These are phyloP conservation scores for Eupithecia pulchellata DNA, from an alignment of 2,888 invertebrate genomes.

Conservation along the genomic window DNA sequence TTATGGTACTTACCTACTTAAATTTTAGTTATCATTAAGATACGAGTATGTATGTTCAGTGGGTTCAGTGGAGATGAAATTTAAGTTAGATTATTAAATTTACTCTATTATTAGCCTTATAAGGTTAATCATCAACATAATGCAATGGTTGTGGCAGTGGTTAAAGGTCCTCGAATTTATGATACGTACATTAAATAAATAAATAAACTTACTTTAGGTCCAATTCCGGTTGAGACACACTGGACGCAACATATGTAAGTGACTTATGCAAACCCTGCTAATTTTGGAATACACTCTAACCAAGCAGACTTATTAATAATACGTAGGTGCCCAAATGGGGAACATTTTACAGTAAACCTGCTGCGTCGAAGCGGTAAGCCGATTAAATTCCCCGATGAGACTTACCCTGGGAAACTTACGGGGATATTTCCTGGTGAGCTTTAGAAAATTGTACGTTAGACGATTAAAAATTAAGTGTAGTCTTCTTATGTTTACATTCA, in stretches of 20 bases:
- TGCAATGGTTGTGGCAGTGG: no score
- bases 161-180: no score
- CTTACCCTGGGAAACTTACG: constrained; percentile 55
- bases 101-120: no score
- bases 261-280: background rate
- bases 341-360: constrained; percentile 68
- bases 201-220: background rate
- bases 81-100: background rate
- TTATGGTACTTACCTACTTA: background rate
- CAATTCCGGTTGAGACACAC: background rate
- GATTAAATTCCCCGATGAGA: constrained; percentile 76
- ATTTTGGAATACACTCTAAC: constrained; percentile 20
- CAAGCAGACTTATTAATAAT: constrained; percentile 50
- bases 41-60: no score
- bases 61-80: background rate
- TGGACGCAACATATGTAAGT: constrained; percentile 4
- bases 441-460: constrained; percentile 14
- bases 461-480: constrained; percentile 14
- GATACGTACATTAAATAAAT: background rate
- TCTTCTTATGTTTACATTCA: background rate
- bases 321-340: constrained; percentile 52
- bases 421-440: constrained; percentile 13
- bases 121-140: no score
- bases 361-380: constrained; percentile 71
- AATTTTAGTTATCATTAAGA: background rate